A percentile compares a stretch with the other conserved stretches of the same genome.
Conservation (phyloP, 2,888 invertebrate genomes). For the Phlogophora meticulosa region DNA sequence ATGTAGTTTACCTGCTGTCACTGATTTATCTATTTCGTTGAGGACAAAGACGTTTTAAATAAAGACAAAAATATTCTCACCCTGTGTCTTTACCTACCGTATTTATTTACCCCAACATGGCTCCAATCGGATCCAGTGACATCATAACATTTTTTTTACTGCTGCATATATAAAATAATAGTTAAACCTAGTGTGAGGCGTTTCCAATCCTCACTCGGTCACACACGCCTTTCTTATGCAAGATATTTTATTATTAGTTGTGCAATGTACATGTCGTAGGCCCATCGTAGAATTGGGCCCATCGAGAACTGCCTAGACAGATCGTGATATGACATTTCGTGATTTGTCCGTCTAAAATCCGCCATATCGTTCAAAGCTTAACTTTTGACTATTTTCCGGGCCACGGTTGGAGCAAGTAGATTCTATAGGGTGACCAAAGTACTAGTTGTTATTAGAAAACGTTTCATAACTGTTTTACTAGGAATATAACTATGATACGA, state of each 20-base stretch:
- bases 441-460: too few relatives aligned
- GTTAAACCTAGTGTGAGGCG: slow-evolving; percentile 3
- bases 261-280: slow-evolving; percentile 34
- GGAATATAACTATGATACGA: too few relatives aligned
- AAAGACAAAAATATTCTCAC: too few relatives aligned
- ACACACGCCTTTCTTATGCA: slow-evolving; percentile 5
- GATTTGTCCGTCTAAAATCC: too few relatives aligned
- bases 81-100: neutral
- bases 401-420: too few relatives aligned
- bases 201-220: slow-evolving; percentile 16
- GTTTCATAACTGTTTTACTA: too few relatives aligned
- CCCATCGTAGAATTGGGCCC: too few relatives aligned
- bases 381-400: too few relatives aligned
- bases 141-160: slow-evolving; percentile 15
- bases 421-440: too few relatives aligned
- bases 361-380: too few relatives aligned
- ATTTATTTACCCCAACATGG: neutral
- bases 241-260: slow-evolving; percentile 43
- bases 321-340: too few relatives aligned
- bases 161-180: slow-evolving; percentile 29
- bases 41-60: neutral
- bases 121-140: neutral
- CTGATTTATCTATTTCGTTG: neutral
- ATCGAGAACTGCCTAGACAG: too few relatives aligned
- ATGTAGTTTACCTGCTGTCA: neutral